Conservation (phyloP, 2,888 invertebrate genomes). For the Scrobipalpa atriplicella region DNA sequence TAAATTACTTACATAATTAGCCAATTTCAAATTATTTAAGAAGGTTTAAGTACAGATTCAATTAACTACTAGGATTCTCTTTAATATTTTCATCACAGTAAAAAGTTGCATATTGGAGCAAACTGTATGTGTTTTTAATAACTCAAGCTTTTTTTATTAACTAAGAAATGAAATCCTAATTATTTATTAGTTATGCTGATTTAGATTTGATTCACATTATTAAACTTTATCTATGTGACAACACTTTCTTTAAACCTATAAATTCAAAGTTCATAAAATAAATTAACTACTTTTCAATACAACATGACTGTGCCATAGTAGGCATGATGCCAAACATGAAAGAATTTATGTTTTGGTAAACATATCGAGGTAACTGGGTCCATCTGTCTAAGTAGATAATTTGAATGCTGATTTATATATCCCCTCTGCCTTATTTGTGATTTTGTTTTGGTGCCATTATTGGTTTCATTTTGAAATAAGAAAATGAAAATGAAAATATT, state of each 20-base stretch:
- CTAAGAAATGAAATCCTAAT: too few species aligned
- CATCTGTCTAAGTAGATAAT: background rate
- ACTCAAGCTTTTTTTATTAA: too few species aligned
- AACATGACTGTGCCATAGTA: background rate
- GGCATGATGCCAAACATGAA: background rate
- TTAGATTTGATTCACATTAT: too few species aligned
- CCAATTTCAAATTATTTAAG: background rate
- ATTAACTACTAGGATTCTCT: background rate
- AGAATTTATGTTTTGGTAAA: constrained; percentile 5
- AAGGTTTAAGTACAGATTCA: background rate
- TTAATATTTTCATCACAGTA: too few species aligned
- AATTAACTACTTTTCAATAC: constrained; percentile 1
- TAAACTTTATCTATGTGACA: too few species aligned
- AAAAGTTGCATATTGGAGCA: too few species aligned
- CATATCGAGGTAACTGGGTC: constrained; percentile 12
- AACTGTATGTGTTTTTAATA: too few species aligned
- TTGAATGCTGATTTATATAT: background rate
- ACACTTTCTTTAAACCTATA: background rate
- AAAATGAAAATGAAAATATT: too few species aligned
- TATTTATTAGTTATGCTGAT: too few species aligned
- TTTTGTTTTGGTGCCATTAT: background rate
- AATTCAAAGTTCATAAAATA: background rate
- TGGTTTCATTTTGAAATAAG: background rate
- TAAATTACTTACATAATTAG: background rate
- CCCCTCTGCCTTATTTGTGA: background rate